These are phyloP conservation scores for Torymus tubicola DNA, from an alignment of 2,888 invertebrate species.

Conservation along the genomic window DNA sequence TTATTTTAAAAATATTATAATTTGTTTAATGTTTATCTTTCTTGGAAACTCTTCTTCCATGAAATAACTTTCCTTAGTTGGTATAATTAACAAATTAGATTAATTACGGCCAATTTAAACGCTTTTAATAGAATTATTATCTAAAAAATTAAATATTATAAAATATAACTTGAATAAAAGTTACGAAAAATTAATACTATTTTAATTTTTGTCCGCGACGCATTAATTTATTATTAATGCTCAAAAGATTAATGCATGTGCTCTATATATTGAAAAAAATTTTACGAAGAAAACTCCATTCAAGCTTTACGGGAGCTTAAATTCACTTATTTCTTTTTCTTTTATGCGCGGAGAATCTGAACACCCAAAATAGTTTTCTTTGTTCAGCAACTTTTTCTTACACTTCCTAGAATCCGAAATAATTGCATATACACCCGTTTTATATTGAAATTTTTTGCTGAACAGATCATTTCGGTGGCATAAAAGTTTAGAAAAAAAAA, in stretches of 20 bases:
- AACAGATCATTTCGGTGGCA: no score
- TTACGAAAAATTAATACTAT: neutral
- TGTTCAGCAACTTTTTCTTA: conserved; percentile 12
- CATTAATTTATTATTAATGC: no score
- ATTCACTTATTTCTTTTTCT: conserved; percentile 1
- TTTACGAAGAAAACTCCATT: no score
- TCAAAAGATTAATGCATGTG: no score
- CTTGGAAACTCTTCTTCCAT: neutral
- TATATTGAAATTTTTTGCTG: no score
- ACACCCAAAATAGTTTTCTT: conserved; percentile 1
- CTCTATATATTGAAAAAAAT: no score
- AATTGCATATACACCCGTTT: neutral
- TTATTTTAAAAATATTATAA: neutral
- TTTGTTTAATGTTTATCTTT: neutral
- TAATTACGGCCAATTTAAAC: no score
- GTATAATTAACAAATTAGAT: neutral
- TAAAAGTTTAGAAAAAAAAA: no score
- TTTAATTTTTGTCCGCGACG: neutral
- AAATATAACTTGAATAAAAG: no score
- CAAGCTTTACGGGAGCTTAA: neutral
- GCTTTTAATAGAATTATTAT: no score
- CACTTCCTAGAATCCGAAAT: neutral
- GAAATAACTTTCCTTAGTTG: conserved; percentile 1
- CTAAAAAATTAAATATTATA: no score
- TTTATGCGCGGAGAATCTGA: neutral